phyloP scores from a whole-genome alignment of 2,797 vertebrate species.

The Corythornis leucogaster region DNA sequence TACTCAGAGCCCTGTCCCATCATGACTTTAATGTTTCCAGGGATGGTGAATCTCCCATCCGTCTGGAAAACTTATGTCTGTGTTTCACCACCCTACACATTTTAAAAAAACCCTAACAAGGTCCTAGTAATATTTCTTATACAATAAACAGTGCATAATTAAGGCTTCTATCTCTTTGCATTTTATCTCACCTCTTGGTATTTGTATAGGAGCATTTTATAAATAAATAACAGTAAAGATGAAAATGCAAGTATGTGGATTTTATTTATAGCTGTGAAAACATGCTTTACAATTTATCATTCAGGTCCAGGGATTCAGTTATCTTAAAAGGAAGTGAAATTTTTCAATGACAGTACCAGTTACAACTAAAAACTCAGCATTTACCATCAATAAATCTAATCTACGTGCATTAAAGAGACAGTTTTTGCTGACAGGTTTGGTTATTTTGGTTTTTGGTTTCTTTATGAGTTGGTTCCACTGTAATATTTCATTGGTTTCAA shows the following conservation, averaged over 20 bases:
- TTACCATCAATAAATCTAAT: slow-evolving; percentile 24
- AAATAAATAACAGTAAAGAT: neutral
- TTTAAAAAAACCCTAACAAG: neutral
- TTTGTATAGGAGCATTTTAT: neutral
- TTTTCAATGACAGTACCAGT: neutral
- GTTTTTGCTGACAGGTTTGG: neutral
- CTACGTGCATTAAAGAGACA: neutral
- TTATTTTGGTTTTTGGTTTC: neutral
- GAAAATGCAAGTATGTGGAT: neutral
- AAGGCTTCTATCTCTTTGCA: neutral
- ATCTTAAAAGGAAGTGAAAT: slow-evolving; percentile 19
- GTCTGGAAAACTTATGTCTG: neutral
- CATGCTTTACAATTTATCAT: neutral
- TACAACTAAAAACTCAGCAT: neutral
- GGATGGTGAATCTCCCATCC: neutral
- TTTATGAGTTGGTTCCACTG: neutral
- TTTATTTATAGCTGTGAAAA: slow-evolving; percentile 4
- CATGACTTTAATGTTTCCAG: neutral
- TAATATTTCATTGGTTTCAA: neutral
- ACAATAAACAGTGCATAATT: neutral
- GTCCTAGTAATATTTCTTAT: neutral
- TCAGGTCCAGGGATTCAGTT: neutral
- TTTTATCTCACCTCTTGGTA: neutral
- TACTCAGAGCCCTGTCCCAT: neutral
- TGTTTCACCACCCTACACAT: neutral